Base-by-base conservation (phyloP, 2,113 vertebrate genomes). In the Eclectus roratus region DNA sequence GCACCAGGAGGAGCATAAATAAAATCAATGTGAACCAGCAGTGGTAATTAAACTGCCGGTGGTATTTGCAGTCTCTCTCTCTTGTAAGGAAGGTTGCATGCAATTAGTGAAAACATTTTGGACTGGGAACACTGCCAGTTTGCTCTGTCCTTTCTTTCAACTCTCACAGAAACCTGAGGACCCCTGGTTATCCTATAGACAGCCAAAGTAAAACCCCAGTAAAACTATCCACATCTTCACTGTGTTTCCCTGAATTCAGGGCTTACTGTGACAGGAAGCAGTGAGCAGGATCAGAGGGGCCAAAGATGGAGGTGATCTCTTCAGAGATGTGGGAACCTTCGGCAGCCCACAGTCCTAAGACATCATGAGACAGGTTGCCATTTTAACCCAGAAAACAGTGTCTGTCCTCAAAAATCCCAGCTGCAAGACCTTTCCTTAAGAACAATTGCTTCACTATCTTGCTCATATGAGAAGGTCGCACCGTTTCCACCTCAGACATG, bases 71-170 rank as follows among this genome's bases (percentile, higher is more conserved):
- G 80, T 31, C 81, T 89, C 80, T 78, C 70, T 80, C 65, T 85
- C 77, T 86, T 52, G 56, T 84, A 94, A 91, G 93, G 68, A 96
- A 91, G 91, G 93, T 94, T 96, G 93, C 91, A 92, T 43, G 88
- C 94, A 96, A 95, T 95, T 94, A 96, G 94, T 91, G 85, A 88
- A 96, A 96, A 97, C 90, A 95, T 97, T 97, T 96, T 89, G 96
- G 85, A 71, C 93, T 94, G 94, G 92, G 93, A 95, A 95, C 56
- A 39, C 70, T 93, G 94, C 96, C 95, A 97, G 93, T 88, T 88
- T 95, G 82, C 68, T 94, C 88, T 96, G 95, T 90, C 95, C 93
- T 96, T 95, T 96, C 93, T 95, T 96, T 96, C 96, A 96, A 96
- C 96, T 96, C 92, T 94, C 94, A 95, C 35, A 87, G 93, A 97